Evolutionary conservation across 37 sponge, comb jelly and placozoan species (phyloP), one percentile per base, ranked within the genome.

Genomic region (Mnemiopsis leidyi): DNA sequence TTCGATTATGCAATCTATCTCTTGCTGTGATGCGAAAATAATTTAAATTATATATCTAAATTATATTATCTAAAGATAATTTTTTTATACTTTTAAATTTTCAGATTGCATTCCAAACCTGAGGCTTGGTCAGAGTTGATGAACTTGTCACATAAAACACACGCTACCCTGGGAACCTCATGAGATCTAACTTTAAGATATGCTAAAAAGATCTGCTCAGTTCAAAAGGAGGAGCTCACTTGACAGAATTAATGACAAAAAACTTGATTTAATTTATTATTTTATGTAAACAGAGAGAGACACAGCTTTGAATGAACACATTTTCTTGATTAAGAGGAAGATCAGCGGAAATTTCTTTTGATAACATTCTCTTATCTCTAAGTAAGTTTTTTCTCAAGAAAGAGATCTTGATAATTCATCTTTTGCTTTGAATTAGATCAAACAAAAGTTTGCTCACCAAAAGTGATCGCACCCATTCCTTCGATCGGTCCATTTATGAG

Each of bases 81-180:
- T n/a, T n/a, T n/a, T n/a, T n/a, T n/a, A n/a, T n/a, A n/a, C n/a
- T n/a, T n/a, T n/a, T n/a, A n/a, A 28, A 21, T 20, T 25, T 25
- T 69, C 73, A 69, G 73, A 69, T 69, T 28, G 73, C 73, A 25
- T 69, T 69, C n/a, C 73, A 69, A 69, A 69, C 73, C 2, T 69
- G 73, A 69, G 3, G 2, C 2, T 5, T 3, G n/a, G 29, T 25
- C 21, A 20, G 1, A 25, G 29, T 69, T 13, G 61, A n/a, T 48
- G 61, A 48, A 48, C 61, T 48, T 13, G 13, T 48, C 61, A 48
- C 61, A 48, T 48, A 18, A 13, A 48, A 48, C 61, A n/a, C 13
- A 48, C 5, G 61, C 61, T 13, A 48, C 5, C 61, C 13, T 48
- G 61, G 9, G 13, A 48, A n/a, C n/a, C n/a, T n/a, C n/a, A n/a